A percentile compares a stretch with the other conserved stretches of the same genome.
Conservation (phyloP, 2,113 vertebrate species). For the zebrafish (Danio rerio) region GRCz12tu NC_133192.1:25338501-25339000, state of each 20-base stretch:
- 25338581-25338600: slow-evolving; percentile 99
- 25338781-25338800: slow-evolving; percentile 96
- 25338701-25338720: slow-evolving; percentile 83
- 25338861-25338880: slow-evolving; percentile 65
- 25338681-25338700: slow-evolving; percentile 87
- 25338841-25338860: slow-evolving; percentile 72
- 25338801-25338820: slow-evolving; percentile 98
- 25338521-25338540: slow-evolving; percentile 79
- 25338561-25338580: slow-evolving; percentile 99
- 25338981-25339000: slow-evolving; percentile 83
- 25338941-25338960: slow-evolving; percentile 66
- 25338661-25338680: slow-evolving; percentile 98
- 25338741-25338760: slow-evolving; percentile 99
- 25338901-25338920: slow-evolving; percentile 72
- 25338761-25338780: slow-evolving; percentile 97
- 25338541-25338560: slow-evolving; percentile 99
- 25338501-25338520: slow-evolving; percentile 85
- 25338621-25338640: slow-evolving; percentile 85
- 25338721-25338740: slow-evolving; percentile 81
- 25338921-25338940: slow-evolving; percentile 77
- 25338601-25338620: slow-evolving; percentile 98
- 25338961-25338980: slow-evolving; percentile 71
- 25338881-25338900: slow-evolving; percentile 64
- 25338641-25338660: slow-evolving; percentile 99
- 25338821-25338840: slow-evolving; percentile 73